These are phyloP conservation scores for Calameuta pallipes DNA, from an alignment of 2,888 invertebrate species.

Conservation along the genomic window DNA sequence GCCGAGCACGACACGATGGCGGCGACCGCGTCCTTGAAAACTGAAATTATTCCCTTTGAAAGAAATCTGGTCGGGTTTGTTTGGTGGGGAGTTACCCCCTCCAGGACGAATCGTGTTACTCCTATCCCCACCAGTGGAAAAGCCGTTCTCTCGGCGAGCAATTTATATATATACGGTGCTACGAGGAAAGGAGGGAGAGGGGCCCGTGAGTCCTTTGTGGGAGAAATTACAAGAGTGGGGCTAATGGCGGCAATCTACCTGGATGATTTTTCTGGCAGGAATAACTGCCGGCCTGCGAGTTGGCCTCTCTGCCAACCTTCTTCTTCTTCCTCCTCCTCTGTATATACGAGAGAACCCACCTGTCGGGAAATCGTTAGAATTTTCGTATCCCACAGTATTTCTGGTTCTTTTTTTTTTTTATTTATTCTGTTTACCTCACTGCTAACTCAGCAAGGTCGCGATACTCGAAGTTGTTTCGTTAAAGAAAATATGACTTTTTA, in stretches of 20 bases:
- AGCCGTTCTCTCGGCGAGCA: constrained; percentile 9
- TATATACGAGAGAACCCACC: constrained; percentile 37
- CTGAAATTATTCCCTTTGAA: constrained; percentile 66
- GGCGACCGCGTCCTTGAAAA: constrained; percentile 64
- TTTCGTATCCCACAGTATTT: constrained; percentile 6
- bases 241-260: constrained; percentile 64
- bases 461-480: neutral
- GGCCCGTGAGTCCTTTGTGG: constrained; percentile 13
- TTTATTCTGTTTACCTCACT: neutral
- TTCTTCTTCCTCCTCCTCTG: constrained; percentile 1
- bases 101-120: constrained; percentile 5
- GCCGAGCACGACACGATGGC: constrained; percentile 47
- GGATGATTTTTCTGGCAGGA: constrained; percentile 63
- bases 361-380: constrained; percentile 39
- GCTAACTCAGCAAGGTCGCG: neutral
- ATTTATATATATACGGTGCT: neutral
- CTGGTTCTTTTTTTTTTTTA: no score
- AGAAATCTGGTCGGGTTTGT: constrained; percentile 59
- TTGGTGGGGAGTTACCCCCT: constrained; percentile 36
- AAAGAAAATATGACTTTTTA: neutral
- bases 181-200: neutral
- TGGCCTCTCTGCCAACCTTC: constrained; percentile 2
- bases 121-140: neutral
- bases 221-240: constrained; percentile 38
- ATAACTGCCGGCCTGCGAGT: constrained; percentile 47